Evolutionary conservation across 1,140 invertebrate genomes (phyloP).

Genomic region (Caenorhabditis remanei): DNA sequence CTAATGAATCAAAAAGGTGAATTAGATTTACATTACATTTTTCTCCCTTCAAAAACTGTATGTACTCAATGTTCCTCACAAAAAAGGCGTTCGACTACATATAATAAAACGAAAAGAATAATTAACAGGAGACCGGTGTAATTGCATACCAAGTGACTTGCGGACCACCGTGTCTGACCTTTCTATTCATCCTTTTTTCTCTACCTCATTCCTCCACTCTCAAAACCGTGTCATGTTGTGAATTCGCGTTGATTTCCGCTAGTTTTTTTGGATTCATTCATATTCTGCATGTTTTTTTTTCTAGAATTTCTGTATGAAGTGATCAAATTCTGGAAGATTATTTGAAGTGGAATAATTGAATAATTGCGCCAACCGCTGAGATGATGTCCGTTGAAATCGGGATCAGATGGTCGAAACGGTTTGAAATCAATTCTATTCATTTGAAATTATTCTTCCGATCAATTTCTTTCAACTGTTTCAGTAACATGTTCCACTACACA

Average conservation of each 20-base stretch:
- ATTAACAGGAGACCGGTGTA: constrained; percentile 21
- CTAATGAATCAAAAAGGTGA: neutral
- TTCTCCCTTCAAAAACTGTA: neutral
- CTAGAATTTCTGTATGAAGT: neutral
- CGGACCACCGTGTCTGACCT: constrained; percentile 52
- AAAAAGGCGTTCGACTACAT: neutral
- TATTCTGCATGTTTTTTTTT: neutral
- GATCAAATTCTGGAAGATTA: constrained; percentile 38
- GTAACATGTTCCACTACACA: neutral
- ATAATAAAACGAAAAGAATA: constrained; percentile 19
- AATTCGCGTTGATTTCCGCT: neutral
- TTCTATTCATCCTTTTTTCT: constrained; percentile 52
- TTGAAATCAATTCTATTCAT: constrained; percentile 15
- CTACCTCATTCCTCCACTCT: neutral
- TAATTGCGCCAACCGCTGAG: constrained; percentile 19
- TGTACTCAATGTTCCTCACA: neutral
- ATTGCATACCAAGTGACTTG: constrained; percentile 53
- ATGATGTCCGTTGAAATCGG: constrained; percentile 20
- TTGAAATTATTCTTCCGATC: neutral
- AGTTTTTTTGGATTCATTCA: neutral
- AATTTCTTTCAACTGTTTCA: neutral
- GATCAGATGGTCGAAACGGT: neutral
- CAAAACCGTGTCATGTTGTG: constrained; percentile 12
- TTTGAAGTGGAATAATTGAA: constrained; percentile 46
- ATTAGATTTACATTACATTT: neutral